Conservation (phyloP, 2,797 vertebrate genomes). For the Rousettus madagascariensis region DNA sequence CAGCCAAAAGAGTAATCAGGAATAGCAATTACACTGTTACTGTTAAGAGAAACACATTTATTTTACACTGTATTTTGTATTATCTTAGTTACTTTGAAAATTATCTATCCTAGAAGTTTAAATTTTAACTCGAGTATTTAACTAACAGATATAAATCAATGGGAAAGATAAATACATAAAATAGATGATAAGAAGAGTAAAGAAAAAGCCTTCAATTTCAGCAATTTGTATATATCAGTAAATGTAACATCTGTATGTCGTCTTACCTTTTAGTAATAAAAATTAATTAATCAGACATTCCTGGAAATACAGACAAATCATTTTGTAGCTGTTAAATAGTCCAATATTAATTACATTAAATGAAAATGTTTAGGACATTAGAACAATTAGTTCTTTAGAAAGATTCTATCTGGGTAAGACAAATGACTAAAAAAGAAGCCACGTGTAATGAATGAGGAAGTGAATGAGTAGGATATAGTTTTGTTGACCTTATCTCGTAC, state of each 20-base stretch:
- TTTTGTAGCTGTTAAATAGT: background rate
- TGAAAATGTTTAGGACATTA: background rate
- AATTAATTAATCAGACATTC: background rate
- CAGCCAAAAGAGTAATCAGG: background rate
- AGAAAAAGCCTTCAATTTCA: background rate
- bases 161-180: background rate
- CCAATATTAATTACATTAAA: background rate
- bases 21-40: background rate
- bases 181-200: background rate
- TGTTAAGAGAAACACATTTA: background rate
- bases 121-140: slow-evolving; percentile 27
- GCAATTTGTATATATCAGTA: background rate
- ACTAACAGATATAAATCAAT: background rate
- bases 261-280: background rate
- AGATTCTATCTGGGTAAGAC: background rate
- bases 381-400: background rate
- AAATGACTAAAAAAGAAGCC: background rate
- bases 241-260: background rate
- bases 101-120: background rate
- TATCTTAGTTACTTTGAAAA: background rate
- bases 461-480: background rate
- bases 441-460: background rate
- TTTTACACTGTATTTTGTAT: background rate
- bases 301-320: background rate
- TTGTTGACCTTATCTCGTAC: background rate